phyloP scores from a whole-genome alignment of 2,888 invertebrate species.

The Lomographa bimaculata region DNA sequence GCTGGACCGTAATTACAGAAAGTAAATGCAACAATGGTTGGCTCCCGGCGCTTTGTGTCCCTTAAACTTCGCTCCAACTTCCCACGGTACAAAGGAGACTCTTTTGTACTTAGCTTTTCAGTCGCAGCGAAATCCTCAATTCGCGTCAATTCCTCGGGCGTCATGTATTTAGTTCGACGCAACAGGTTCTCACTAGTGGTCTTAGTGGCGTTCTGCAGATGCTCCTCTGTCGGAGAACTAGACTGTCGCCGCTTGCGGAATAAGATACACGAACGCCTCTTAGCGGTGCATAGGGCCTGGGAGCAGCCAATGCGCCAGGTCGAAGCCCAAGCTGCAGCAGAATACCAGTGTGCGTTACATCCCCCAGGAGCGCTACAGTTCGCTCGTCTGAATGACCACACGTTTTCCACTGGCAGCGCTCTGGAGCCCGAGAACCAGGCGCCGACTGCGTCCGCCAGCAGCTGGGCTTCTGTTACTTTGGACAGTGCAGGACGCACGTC shows the following conservation, averaged over 20 bases:
- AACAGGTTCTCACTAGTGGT: slow-evolving; percentile 51
- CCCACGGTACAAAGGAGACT: slow-evolving; percentile 65
- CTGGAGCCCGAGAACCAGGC: slow-evolving; percentile 75
- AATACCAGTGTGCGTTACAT: slow-evolving; percentile 73
- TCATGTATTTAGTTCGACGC: slow-evolving; percentile 61
- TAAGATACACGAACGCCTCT: slow-evolving; percentile 57
- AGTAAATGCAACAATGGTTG: slow-evolving; percentile 67
- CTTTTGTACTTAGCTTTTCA: slow-evolving; percentile 31
- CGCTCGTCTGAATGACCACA: slow-evolving; percentile 63
- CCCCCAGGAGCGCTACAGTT: slow-evolving; percentile 72
- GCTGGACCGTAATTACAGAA: slow-evolving; percentile 78
- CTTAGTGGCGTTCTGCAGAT: slow-evolving; percentile 28
- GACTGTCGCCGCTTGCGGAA: slow-evolving; percentile 54
- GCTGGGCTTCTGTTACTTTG: slow-evolving; percentile 69
- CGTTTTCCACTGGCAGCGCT: slow-evolving; percentile 59
- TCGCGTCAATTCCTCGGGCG: slow-evolving; percentile 35
- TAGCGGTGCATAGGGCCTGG: slow-evolving; percentile 68
- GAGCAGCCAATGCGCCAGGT: slow-evolving; percentile 76
- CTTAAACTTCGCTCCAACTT: slow-evolving; percentile 32
- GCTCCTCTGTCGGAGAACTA: not conserved
- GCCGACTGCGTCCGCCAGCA: slow-evolving; percentile 71
- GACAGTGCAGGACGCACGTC: slow-evolving; percentile 68
- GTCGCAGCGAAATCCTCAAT: slow-evolving; percentile 54
- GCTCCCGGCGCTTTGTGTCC: slow-evolving; percentile 44
- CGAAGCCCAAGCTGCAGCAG: slow-evolving; percentile 73